A percentile compares a stretch with the other conserved stretches of the same genome.
Conservation (phyloP, 2,888 invertebrate species). For the Malachius bipustulatus region DNA sequence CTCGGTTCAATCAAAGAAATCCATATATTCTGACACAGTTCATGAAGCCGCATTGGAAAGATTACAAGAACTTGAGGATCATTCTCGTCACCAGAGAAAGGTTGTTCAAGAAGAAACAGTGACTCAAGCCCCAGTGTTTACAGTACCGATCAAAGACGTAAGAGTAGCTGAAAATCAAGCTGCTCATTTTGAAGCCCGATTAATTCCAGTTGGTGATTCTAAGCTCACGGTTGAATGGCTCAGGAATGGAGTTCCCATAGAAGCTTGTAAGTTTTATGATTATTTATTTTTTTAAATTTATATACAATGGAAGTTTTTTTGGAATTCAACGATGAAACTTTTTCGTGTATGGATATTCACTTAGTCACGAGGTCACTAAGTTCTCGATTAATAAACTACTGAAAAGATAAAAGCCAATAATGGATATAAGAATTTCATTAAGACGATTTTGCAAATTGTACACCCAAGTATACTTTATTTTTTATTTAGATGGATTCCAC, state of each 20-base stretch:
- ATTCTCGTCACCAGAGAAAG: conserved; percentile 60
- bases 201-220: conserved; percentile 90
- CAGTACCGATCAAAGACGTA: conserved; percentile 78
- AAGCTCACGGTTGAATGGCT: conserved; percentile 89
- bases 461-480: no score
- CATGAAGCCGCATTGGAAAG: conserved; percentile 76
- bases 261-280: conserved; percentile 62
- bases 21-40: conserved; percentile 78
- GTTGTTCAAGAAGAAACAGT: conserved; percentile 65
- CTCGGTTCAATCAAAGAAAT: conserved; percentile 66
- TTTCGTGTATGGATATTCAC: no score
- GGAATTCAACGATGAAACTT: no score
- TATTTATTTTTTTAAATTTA: conserved; percentile 10
- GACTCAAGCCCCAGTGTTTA: conserved; percentile 85
- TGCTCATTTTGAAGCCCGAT: conserved; percentile 84
- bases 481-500: no score
- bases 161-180: conserved; percentile 82
- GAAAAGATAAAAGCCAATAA: no score
- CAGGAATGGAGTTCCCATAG: conserved; percentile 80
- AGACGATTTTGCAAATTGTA: no score
- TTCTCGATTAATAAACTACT: no score
- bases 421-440: no score
- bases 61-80: conserved; percentile 71
- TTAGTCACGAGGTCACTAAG: no score
- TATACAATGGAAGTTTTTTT: no score